Evolutionary conservation across 1,140 invertebrate genomes (phyloP), one percentile per base, ranked within the genome.

Genomic region (Eriocheir sinensis): DNA sequence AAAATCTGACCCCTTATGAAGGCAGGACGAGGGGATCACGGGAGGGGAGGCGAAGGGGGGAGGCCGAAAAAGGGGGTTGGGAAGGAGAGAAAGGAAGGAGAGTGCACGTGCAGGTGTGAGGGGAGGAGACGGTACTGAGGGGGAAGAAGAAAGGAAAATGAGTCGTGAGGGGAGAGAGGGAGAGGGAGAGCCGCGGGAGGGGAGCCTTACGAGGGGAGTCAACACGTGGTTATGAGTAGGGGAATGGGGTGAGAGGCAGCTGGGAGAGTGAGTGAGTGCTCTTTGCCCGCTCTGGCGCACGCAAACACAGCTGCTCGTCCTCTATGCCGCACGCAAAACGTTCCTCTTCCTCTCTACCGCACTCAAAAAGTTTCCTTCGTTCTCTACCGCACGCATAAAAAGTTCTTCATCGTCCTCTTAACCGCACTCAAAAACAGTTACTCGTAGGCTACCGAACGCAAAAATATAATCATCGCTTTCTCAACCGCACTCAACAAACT

Each of bases 71-170:
- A 83, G 30, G 80, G 36, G 83, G 36, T 30, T 40, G 83, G 36
- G 36, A 12, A 83, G 80, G 30, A 83, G 80, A 34, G 83, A 86
- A 12, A n/a, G 83, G 80, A 81, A 4, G 80, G 83, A 17, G 36
- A 86, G 36, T 17, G 83, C 36, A 41, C 83, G 83, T 86, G 40
- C 36, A 86, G 83, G 83, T 86, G 34, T 86, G 83, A 41, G 40
- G 83, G 83, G 83, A 86, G 30, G 30, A 34, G 34, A 86, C 15
- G 15, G 34, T 86, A 27, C 15, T 86, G 40, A 38, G 83, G 40
- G 60, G 40, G 83, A 86, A 27, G 40, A 41, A 41, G 83, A 86
- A 86, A 40, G 83, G 83, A 34, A 72, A 72, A 72, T 72, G 60
- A 72, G 21, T 27, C 32, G 83, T 38, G 40, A 41, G 83, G 83